phyloP scores from a whole-genome alignment of 2,113 vertebrate genomes.

The Hemicordylus capensis region DNA sequence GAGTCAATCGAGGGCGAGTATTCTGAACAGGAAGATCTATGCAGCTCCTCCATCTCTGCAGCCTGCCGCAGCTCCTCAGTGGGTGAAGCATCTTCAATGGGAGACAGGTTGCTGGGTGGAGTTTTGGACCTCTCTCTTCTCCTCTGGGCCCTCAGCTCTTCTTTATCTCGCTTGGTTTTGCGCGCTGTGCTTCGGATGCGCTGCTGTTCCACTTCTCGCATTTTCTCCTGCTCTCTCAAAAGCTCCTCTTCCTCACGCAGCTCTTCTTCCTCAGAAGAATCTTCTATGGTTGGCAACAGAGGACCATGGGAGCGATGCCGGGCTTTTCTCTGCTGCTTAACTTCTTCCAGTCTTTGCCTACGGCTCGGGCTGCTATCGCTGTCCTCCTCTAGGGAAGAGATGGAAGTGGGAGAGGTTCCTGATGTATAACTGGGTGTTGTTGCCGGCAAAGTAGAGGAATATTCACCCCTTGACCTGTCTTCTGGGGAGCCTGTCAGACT shows the following conservation, averaged over 20 bases:
- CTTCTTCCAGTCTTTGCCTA: slow-evolving; percentile 92
- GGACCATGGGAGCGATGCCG: slow-evolving; percentile 95
- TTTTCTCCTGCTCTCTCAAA: slow-evolving; percentile 95
- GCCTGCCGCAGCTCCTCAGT: slow-evolving; percentile 97
- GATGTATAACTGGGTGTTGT: slow-evolving; percentile 97
- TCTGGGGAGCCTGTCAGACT: slow-evolving; percentile 96
- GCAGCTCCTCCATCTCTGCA: slow-evolving; percentile 97
- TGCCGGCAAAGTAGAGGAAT: slow-evolving; percentile 94
- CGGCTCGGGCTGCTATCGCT: slow-evolving; percentile 98
- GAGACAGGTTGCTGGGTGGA: slow-evolving; percentile 96
- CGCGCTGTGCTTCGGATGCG: slow-evolving; percentile 94
- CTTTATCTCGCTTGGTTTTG: slow-evolving; percentile 96
- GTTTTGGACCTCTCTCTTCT: slow-evolving; percentile 97
- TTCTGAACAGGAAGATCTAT: slow-evolving; percentile 96
- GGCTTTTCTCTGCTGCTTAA: slow-evolving; percentile 97
- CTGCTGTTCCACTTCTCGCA: slow-evolving; percentile 98
- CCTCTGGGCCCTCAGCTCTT: slow-evolving; percentile 94
- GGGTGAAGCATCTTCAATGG: slow-evolving; percentile 96
- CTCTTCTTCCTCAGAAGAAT: slow-evolving; percentile 97
- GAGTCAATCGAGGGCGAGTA: slow-evolving; percentile 98
- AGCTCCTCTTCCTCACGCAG: slow-evolving; percentile 97
- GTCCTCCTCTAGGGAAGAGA: slow-evolving; percentile 97
- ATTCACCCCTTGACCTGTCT: slow-evolving; percentile 93
- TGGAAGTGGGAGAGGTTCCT: slow-evolving; percentile 95
- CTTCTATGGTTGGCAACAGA: slow-evolving; percentile 95